Conservation (phyloP, 2,888 invertebrate genomes). For the Sipha maydis region DNA sequence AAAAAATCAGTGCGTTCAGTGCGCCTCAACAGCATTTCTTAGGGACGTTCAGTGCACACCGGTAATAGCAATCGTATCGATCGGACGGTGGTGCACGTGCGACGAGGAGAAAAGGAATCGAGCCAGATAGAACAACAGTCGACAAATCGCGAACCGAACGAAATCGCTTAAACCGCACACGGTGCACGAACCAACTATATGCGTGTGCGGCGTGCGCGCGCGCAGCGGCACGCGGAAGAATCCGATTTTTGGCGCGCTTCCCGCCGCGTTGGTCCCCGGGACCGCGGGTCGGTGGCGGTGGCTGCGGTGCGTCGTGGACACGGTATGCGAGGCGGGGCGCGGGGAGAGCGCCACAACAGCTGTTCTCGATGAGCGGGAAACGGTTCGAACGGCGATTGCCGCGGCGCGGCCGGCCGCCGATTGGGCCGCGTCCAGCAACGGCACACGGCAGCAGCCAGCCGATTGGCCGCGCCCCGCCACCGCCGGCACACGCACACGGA, state of each 20-base stretch:
- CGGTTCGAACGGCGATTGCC: constrained; percentile 55
- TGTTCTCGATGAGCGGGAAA: constrained; percentile 59
- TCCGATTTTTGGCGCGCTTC: constrained; percentile 61
- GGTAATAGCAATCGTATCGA: too few relatives aligned
- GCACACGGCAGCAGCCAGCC: constrained; percentile 46
- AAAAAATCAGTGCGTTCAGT: too few relatives aligned
- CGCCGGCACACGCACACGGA: constrained; percentile 38
- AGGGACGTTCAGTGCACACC: too few relatives aligned
- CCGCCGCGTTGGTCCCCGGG: not conserved
- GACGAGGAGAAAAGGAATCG: too few relatives aligned
- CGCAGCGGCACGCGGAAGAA: constrained; percentile 41
- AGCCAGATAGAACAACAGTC: too few relatives aligned
- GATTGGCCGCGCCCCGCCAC: constrained; percentile 54
- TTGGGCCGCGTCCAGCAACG: constrained; percentile 47
- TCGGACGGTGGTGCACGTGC: too few relatives aligned
- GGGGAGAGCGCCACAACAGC: constrained; percentile 40
- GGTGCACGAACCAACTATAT: not conserved
- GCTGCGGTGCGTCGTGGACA: not conserved
- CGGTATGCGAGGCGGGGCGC: not conserved
- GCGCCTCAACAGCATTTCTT: too few relatives aligned
- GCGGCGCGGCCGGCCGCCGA: constrained; percentile 25
- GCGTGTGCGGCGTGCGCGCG: not conserved
- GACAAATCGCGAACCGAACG: too few relatives aligned
- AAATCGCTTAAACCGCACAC: too few relatives aligned
- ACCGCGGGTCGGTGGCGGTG: not conserved